Conservation (phyloP, 2,113 vertebrate genomes). For the Balaeniceps rex region DNA sequence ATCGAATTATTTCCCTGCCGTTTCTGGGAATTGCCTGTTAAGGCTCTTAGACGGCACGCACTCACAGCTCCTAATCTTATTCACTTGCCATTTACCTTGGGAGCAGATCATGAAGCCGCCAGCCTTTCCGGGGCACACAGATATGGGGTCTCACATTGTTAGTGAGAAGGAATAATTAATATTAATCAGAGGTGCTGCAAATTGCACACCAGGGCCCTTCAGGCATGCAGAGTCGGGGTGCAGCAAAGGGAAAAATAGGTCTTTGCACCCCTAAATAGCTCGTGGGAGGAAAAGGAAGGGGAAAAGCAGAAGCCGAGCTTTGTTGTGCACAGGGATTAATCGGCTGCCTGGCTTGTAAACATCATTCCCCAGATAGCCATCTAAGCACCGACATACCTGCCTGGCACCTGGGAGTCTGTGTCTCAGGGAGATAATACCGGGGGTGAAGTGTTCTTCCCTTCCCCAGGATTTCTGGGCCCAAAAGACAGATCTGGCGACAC, state of each 20-base stretch:
- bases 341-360: background rate
- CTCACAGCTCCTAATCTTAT: constrained; percentile 16
- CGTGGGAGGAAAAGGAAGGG: background rate
- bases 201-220: background rate
- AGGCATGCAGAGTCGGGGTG: accelerated
- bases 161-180: background rate
- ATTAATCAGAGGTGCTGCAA: background rate
- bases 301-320: background rate
- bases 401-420: background rate
- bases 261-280: background rate
- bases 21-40: background rate
- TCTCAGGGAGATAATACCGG: background rate
- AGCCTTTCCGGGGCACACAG: background rate
- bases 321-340: accelerated
- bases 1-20: background rate
- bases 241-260: background rate
- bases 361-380: background rate
- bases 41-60: background rate
- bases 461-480: background rate
- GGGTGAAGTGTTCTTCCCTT: background rate
- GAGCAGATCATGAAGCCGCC: background rate
- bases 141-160: background rate
- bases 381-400: background rate
- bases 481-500: background rate
- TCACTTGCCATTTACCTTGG: background rate